phyloP scores from a whole-genome alignment of 2,888 invertebrate genomes.

The Drosophila borealis region DNA sequence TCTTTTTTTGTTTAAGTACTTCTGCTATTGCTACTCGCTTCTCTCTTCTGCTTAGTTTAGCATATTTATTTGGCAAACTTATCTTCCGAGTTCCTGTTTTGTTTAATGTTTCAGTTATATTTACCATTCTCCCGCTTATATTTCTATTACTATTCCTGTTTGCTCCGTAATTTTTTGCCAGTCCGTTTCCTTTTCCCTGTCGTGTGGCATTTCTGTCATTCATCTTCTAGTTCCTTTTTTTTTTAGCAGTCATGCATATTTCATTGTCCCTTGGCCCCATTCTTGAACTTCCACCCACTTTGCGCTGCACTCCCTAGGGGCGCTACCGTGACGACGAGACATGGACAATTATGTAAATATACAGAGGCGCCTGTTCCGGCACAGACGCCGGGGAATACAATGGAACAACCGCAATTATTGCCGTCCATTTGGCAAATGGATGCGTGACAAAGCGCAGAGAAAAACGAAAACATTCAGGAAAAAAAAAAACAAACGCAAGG shows the following conservation, averaged over 20 bases:
- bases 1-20: not conserved
- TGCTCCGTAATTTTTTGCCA: conserved; percentile 12
- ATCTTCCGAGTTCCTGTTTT: conserved; percentile 15
- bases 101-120: not conserved
- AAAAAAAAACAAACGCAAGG: conserved; percentile 53
- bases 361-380: conserved; percentile 64
- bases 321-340: conserved; percentile 64
- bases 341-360: conserved; percentile 78
- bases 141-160: conserved; percentile 17
- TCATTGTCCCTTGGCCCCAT: conserved; percentile 15
- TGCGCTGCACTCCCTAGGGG: conserved; percentile 18
- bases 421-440: conserved; percentile 72
- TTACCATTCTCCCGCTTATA: conserved; percentile 18
- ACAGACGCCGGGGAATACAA: conserved; percentile 58
- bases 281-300: conserved; percentile 26
- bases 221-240: conserved; percentile 2
- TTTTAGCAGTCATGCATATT: conserved; percentile 14
- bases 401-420: conserved; percentile 76
- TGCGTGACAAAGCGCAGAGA: conserved; percentile 70
- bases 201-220: conserved; percentile 4
- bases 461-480: conserved; percentile 8
- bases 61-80: conserved; percentile 13
- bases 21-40: not conserved
- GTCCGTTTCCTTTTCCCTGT: conserved; percentile 4
- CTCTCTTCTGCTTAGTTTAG: not conserved